Evolutionary conservation across 2,888 invertebrate genomes (phyloP), one percentile per base, ranked within the genome.

Genomic region (Gisinianus flammeolus): DNA sequence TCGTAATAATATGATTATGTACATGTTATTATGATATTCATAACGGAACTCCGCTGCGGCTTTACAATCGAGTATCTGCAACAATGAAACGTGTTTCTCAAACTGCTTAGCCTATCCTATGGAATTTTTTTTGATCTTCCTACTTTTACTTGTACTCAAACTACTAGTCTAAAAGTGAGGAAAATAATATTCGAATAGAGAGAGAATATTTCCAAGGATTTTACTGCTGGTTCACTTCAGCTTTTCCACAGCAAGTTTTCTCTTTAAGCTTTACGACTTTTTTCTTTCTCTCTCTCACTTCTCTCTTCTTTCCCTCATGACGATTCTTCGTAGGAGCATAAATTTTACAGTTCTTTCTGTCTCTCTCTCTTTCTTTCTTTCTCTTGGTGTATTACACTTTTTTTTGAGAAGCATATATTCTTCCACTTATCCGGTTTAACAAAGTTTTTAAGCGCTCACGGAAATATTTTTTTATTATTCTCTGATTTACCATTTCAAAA

Each of bases 201-300:
- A 58, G 58, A 58, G 58, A 58, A 44, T 44, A 44, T 44, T 44
- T 44, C 22, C 22, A 58, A 58, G 28, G 12, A 62, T 62, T 62
- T 24, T 62, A 62, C 28, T 44, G 19, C 44, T 44, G 44, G 19
- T 44, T 16, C 44, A 44, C 44, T 44, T 44, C 44, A 44, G 44
- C 2, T 44, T 44, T 44, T 44, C 6, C 44, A 44, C 44, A 6
- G 62, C 62, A 62, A 62, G 62, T 62, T 62, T 62, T 62, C 62
- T 26, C 62, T 62, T 62, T 62, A 62, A 62, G 26, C 10, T 62
- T 62, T 62, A 62, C 62, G 62, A 62, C 62, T 62, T 26, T 62
- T 62, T 62, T 62, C 62, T 62, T 5, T 35, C 12, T 35, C 44
- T 4, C 19, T 19, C 19, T 44, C 44, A 6, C 6, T 6, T 6